Conservation (phyloP, 2,797 vertebrate species). For the Limnodromus scolopaceus region DNA sequence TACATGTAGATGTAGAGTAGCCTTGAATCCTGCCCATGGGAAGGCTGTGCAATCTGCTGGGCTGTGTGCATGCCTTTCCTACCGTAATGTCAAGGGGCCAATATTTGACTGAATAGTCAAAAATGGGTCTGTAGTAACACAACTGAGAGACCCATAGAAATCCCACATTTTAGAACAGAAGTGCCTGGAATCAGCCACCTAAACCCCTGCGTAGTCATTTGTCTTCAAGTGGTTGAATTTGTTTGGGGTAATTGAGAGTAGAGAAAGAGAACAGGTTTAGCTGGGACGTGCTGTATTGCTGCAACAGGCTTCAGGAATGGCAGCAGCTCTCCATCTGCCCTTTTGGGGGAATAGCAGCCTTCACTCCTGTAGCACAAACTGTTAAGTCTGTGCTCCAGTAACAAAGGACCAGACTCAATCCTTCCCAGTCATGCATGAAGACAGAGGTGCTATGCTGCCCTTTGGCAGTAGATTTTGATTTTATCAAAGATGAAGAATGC, state of each 20-base stretch:
- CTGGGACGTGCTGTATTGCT: background rate
- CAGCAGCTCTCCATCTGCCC: background rate
- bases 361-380: background rate
- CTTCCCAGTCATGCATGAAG: background rate
- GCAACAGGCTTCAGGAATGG: background rate
- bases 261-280: background rate
- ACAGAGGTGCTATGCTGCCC: background rate
- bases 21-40: background rate
- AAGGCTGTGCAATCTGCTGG: background rate
- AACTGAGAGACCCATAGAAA: background rate
- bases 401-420: background rate
- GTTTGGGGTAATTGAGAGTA: background rate
- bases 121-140: background rate
- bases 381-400: background rate
- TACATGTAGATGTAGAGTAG: accelerated
- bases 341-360: background rate
- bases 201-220: background rate
- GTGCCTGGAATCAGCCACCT: background rate
- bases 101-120: background rate
- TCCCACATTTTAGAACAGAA: background rate
- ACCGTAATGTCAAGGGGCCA: background rate
- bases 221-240: background rate
- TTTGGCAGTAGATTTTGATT: background rate
- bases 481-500: background rate
- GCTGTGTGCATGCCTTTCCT: background rate